A percentile compares a stretch with the other conserved stretches of the same genome.
Conservation (phyloP, 2,888 invertebrate species). For the Eumerus sabulonum region DNA sequence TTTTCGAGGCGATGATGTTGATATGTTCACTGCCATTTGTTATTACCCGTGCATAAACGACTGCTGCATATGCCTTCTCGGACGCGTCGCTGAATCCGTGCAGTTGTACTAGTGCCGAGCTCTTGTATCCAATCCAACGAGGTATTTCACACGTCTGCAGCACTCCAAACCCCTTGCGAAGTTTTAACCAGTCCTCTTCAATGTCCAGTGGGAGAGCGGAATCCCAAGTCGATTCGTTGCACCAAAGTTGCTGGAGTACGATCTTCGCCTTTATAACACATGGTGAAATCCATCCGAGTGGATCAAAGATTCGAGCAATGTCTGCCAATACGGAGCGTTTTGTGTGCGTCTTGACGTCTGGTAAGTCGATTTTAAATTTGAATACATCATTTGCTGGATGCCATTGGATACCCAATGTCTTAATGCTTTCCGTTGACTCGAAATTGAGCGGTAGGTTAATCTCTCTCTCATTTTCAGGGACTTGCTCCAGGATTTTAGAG, state of each 20-base stretch:
- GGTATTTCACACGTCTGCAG: too few relatives aligned
- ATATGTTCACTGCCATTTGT: constrained; percentile 13
- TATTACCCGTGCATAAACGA: constrained; percentile 24
- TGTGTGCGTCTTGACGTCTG: constrained; percentile 15
- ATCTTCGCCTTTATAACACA: constrained; percentile 40
- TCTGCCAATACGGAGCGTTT: constrained; percentile 46
- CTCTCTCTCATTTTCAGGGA: too few relatives aligned
- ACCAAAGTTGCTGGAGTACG: constrained; percentile 48
- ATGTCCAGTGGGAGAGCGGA: constrained; percentile 15
- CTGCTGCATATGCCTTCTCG: too few relatives aligned
- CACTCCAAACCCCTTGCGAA: not conserved
- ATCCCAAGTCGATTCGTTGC: constrained; percentile 8
- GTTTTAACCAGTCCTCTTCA: not conserved
- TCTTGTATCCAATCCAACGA: constrained; percentile 22
- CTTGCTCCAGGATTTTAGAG: too few relatives aligned
- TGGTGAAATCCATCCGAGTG: too few relatives aligned
- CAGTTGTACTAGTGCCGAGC: constrained; percentile 5
- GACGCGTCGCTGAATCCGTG: constrained; percentile 60
- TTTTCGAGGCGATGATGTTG: constrained; percentile 45
- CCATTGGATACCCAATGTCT: too few relatives aligned
- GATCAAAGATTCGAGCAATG: constrained; percentile 29
- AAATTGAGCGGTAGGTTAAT: too few relatives aligned
- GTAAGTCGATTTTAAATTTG: constrained; percentile 22
- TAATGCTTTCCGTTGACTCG: too few relatives aligned
- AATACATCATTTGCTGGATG: too few relatives aligned